Percentiles rank a stretch among this genome's conserved stretches.
These are phyloP conservation scores for Allophyes oxyacanthae DNA, from an alignment of 2,888 invertebrate species.

Conservation along the genomic window DNA sequence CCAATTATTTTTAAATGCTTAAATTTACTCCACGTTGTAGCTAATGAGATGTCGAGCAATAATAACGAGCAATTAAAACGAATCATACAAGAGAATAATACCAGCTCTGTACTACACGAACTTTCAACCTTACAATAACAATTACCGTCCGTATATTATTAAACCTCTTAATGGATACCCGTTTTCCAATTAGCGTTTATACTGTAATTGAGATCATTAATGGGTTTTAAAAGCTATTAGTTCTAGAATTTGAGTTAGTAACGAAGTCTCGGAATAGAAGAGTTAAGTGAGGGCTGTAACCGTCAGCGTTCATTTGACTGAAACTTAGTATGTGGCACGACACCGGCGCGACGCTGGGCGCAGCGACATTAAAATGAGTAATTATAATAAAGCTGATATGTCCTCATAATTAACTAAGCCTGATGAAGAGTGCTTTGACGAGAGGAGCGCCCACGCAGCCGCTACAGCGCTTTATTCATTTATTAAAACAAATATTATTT, in stretches of 20 bases:
- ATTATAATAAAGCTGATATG: slow-evolving; percentile 89
- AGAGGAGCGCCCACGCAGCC: slow-evolving; percentile 62
- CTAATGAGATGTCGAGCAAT: slow-evolving; percentile 53
- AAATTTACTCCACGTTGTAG: slow-evolving; percentile 34
- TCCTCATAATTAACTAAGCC: slow-evolving; percentile 87
- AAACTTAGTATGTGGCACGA: slow-evolving; percentile 54
- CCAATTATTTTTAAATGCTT: slow-evolving; percentile 54
- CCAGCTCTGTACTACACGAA: slow-evolving; percentile 34
- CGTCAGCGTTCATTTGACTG: slow-evolving; percentile 32
- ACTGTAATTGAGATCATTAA: slow-evolving; percentile 52
- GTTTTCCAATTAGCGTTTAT: slow-evolving; percentile 53
- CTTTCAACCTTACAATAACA: slow-evolving; percentile 50
- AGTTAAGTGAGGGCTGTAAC: slow-evolving; percentile 13
- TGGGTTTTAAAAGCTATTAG: slow-evolving; percentile 41
- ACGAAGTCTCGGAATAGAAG: slow-evolving; percentile 15
- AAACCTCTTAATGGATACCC: slow-evolving; percentile 49
- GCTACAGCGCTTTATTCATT: slow-evolving; percentile 68
- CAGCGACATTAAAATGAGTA: slow-evolving; percentile 88
- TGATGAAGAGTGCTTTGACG: slow-evolving; percentile 87
- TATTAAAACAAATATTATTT: not conserved
- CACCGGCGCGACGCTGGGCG: slow-evolving; percentile 72
- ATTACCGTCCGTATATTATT: slow-evolving; percentile 52
- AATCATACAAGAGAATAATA: slow-evolving; percentile 44
- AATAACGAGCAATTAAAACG: slow-evolving; percentile 58
- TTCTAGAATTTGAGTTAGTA: slow-evolving; percentile 39